These are phyloP conservation scores for Microtus oregoni DNA, from an alignment of 2,113 vertebrate species.

Conservation along the genomic window DNA sequence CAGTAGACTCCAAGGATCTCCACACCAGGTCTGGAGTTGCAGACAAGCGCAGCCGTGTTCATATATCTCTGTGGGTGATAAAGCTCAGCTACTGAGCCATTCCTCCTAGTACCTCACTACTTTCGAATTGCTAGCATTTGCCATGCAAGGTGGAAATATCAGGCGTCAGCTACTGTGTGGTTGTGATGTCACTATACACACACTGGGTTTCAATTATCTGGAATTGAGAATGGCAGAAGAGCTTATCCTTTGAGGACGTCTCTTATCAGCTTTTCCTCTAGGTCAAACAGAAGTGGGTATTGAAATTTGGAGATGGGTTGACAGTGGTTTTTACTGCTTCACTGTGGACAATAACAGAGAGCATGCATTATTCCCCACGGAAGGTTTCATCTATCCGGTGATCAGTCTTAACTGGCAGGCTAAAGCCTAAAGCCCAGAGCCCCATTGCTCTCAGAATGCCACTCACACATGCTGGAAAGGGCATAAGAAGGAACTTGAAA, in stretches of 20 bases:
- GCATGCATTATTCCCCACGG: background rate
- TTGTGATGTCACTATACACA: background rate
- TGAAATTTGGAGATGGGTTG: background rate
- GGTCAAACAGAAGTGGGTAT: background rate
- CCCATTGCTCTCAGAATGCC: background rate
- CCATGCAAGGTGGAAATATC: background rate
- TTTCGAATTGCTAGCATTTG: background rate
- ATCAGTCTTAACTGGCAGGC: constrained; percentile 20
- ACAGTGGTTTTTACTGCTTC: background rate
- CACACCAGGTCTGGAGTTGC: background rate
- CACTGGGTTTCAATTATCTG: background rate
- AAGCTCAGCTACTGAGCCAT: background rate
- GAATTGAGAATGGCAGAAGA: background rate
- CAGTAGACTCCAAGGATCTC: no score
- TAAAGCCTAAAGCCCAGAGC: background rate
- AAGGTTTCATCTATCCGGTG: background rate
- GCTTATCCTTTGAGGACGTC: background rate
- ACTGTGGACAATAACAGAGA: background rate
- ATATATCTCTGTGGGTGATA: background rate
- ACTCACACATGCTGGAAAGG: background rate
- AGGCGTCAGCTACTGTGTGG: background rate
- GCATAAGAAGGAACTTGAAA: background rate
- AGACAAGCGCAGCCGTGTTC: background rate
- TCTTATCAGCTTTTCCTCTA: constrained; percentile 42
- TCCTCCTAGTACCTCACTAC: background rate